Evolutionary conservation across 2,113 vertebrate genomes (phyloP), one percentile per base, ranked within the genome.

Genomic region (Podilymbus podiceps): DNA sequence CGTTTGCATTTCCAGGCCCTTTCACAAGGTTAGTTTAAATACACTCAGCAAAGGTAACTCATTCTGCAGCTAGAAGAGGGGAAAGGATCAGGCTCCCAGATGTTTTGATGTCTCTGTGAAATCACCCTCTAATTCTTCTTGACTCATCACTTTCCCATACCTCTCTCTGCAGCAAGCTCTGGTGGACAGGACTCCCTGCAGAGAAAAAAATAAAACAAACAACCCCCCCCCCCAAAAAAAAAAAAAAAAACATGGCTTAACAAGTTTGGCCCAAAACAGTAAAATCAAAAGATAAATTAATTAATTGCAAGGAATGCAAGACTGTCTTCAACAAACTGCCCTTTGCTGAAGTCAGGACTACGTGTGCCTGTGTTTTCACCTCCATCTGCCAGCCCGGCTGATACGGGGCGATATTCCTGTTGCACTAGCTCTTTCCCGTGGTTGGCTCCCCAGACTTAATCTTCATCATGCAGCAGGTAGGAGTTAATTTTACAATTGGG

Each of bases 61-160:
- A 28, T 33, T 60, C 69, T 72, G 78, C 62, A 90, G 53, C 27
- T 78, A 18, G 56, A 73, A 58, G 75, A 62, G 13, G 68, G 9
- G 17, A 67, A 71, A 71, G 9, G 31, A 71, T 84, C 38, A 67
- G 83, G 84, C 68, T 95, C 23, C 68, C 47, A 77, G 76, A n/a
- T 31, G 13, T 71, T 82, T 78, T 56, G n/a, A 25, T 47, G 47
- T 78, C 49, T 73, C 76, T 21, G 14, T 46, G 49, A 93, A 93
- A 87, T 72, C 25, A 91, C 42, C 49, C 23, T 69, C 75, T 79
- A 88, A 95, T 89, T 85, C 73, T 77, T 95, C 80, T 71, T 94
- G 85, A 89, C 73, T 87, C 77, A 66, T 47, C 1, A 8, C 28
- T 93, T 88, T 44, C 59, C 52, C 42, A 64, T 12, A 35, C 22